Evolutionary conservation across 2,888 invertebrate species (phyloP), one percentile per base, ranked within the genome.

Genomic region (Oligia strigilis): DNA sequence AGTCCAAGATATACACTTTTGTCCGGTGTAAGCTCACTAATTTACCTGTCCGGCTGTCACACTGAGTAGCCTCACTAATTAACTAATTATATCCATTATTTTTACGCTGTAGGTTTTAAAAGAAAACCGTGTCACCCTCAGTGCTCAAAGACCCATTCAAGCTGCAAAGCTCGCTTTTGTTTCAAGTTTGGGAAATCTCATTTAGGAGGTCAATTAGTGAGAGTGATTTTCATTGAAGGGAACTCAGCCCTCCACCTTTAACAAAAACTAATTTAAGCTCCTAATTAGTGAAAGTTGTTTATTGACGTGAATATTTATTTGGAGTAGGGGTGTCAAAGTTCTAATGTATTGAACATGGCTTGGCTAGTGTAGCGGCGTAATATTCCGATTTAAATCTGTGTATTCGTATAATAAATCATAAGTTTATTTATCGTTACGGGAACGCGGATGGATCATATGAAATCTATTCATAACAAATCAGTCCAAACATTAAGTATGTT

Each of bases 1-100:
- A 90, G 77, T 88, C 75, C 83, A 85, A 85, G 80, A 90, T 90
- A 88, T 89, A 91, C 88, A 89, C 88, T 88, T 87, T 87, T 84
- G 76, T 72, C 70, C 83, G 58, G 64, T 79, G 80, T 83, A 85
- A 88, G 81, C 81, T 87, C 52, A 81, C 75, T 88, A 88, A 88
- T 87, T 82, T 71, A 87, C 87, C 80, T 81, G 64, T 69, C 66
- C 60, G 9, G 72, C 36, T 77, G 62, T 17, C 64, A 29, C 70
- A 60, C 75, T 78, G 36, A 79, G 40, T 73, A 77, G 62, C 74
- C 62, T 40, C 36, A 23, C 86, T 73, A 74, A 82, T 77, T 80
- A 77, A 83, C 64, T 79, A 67, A 66, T 49, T 43, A n/a, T 70
- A 76, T 29, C 52, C 70, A 70, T 52, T 55, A 69, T 70, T 75